Evolutionary conservation across 2,888 invertebrate species (phyloP), one percentile per base, ranked within the genome.

Genomic region (Plebejus argus): DNA sequence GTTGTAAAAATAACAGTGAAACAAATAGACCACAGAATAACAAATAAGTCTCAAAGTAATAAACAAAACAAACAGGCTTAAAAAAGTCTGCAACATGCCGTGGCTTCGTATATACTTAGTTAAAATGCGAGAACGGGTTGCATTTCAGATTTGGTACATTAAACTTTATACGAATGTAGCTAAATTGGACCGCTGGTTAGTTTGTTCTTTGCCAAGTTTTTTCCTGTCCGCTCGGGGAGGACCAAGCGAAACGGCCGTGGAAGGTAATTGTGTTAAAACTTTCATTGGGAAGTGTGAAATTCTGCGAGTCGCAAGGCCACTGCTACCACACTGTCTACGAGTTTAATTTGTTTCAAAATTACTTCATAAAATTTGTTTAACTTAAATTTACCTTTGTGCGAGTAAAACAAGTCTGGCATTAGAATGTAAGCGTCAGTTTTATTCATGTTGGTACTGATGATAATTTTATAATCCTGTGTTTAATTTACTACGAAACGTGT

Each of bases 191-290:
- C 89, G 90, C 89, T 89, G 91, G 92, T 90, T 92, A 92, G 91
- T 92, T 93, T 91, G 91, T 91, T 91, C 91, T 90, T 92, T 88
- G 90, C 90, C 90, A 92, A 92, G 91, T 93, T 92, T 91, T 92
- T 92, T 90, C 89, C 89, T 90, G 91, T 90, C 89, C 90, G 87
- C 88, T 86, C 88, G 87, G 85, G 86, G 89, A 87, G 90, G 89
- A 88, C 87, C 86, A 85, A 84, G 89, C 86, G 85, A 88, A 91
- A 92, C 89, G 90, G 90, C 87, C 86, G 88, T 85, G 88, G 89
- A 89, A 28, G 90, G 91, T 92, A 92, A 93, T 93, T 91, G 91
- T 91, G 92, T 93, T 93, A 93, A 93, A 93, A 93, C 90, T 93
- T 92, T 92, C 91, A 92, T 92, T 91, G 88, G 89, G 89, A 90